Conservation (phyloP, 2,888 invertebrate species). For the Loripinus fragilis region DNA sequence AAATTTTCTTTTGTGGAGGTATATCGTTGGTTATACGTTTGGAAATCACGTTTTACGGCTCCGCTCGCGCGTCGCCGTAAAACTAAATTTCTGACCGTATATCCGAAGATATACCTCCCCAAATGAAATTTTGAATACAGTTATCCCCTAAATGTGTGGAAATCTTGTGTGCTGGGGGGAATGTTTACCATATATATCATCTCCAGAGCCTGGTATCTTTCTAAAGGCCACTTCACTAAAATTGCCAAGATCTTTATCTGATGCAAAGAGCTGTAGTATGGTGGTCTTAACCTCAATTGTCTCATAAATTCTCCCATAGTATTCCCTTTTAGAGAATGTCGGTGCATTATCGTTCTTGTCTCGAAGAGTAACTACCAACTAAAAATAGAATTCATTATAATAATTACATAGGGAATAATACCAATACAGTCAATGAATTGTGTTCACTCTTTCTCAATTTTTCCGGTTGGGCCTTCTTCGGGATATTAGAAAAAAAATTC, state of each 20-base stretch:
- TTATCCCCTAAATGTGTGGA: slow-evolving; percentile 90
- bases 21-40: too few species aligned
- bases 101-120: too few species aligned
- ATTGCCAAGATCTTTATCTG: slow-evolving; percentile 91
- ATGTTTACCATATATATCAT: slow-evolving; percentile 28
- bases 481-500: too few species aligned
- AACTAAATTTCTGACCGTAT: too few species aligned
- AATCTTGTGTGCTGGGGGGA: not conserved
- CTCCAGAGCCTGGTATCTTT: slow-evolving; percentile 87
- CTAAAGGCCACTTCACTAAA: slow-evolving; percentile 91
- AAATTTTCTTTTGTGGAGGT: too few species aligned
- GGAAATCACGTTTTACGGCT: too few species aligned
- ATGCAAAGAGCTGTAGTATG: slow-evolving; percentile 91
- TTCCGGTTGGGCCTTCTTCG: too few species aligned
- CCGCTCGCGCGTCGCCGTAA: too few species aligned
- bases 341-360: slow-evolving; percentile 97
- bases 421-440: too few species aligned
- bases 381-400: not conserved
- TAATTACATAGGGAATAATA: too few species aligned
- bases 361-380: slow-evolving; percentile 83
- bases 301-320: slow-evolving; percentile 92
- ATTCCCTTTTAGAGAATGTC: slow-evolving; percentile 90
- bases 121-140: too few species aligned
- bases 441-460: too few species aligned
- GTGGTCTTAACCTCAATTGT: slow-evolving; percentile 91